Base-by-base conservation (phyloP, 2,888 invertebrate species). In the Eupelmus urozonus region DNA sequence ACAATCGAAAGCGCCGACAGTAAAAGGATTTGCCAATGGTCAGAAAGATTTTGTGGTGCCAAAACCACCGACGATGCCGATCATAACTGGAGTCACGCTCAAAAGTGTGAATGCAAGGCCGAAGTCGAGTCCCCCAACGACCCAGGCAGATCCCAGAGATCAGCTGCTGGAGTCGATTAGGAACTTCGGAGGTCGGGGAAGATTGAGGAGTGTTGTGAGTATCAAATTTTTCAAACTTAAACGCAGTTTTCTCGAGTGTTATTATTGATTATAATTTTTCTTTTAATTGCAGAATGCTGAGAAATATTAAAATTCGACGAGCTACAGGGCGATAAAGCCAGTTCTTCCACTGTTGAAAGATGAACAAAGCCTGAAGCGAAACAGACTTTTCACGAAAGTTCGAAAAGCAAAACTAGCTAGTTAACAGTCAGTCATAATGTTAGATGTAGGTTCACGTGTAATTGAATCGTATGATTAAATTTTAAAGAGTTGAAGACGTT, bases 101-200 rank as follows among this genome's bases (percentile, higher is more conserved):
- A 89, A 89, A 63, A 89, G 83, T 75, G 80, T 84, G 42, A 87
- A 79, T 34, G 74, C 82, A 0, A 85, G 85, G 76, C 85, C 87
- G 2, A 87, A 86, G 34, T 84, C 85, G 0, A 84, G 83, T 80
- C 53, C 45, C 3, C 76, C 81, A 11, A 77, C 84, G 5, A 77
- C 79, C 23, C 85, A 87, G 60, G 84, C 88, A 1, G 94, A 95
- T 88, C 91, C 93, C 0, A 90, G 95, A 60, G 93, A 94, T 82
- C 92, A 93, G 84, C 90, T 96, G 42, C 90, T 96, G 87, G 92
- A 93, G 66, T 94, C 94, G 20, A 96, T 96, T 84, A 91, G 94
- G 81, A 93, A 92, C 86, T 95, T 95, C 81, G 89, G 89, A 40
- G 89, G 89, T 20, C 85, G 85, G 18, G 82, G 83, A 20, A 87